Conservation (phyloP, 2,797 vertebrate species). For the Phataginus tetradactyla region DNA sequence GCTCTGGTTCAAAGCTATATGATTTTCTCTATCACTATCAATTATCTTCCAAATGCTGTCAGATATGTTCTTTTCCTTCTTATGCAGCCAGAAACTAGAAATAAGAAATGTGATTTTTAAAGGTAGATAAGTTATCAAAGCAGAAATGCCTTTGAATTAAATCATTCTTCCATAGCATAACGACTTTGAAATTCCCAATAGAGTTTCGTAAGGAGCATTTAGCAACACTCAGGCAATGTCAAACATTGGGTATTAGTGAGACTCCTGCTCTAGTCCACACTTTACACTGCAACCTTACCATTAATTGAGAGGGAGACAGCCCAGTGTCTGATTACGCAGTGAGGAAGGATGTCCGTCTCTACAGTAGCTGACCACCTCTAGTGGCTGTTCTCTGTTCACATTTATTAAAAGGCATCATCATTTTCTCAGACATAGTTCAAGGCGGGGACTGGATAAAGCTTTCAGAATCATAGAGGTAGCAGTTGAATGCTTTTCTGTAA, state of each 20-base stretch:
- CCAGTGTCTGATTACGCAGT: background rate
- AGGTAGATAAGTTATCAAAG: constrained; percentile 50
- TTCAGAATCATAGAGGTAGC: background rate
- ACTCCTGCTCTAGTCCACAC: background rate
- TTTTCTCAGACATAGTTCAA: background rate
- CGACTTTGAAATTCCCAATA: constrained; percentile 54
- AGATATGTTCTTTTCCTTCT: constrained; percentile 47
- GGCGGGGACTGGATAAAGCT: background rate
- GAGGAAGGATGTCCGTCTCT: background rate
- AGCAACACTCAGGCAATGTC: background rate
- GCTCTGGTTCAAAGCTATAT: constrained; percentile 59
- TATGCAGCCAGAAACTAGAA: constrained; percentile 57
- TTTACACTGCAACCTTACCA: background rate
- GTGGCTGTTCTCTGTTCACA: background rate
- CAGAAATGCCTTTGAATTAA: constrained; percentile 61
- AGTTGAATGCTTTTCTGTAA: background rate
- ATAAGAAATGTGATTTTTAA: constrained; percentile 55
- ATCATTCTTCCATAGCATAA: constrained; percentile 52
- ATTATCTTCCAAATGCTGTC: constrained; percentile 70
- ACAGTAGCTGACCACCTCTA: background rate
- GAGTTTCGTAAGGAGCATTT: background rate
- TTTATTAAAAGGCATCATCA: background rate
- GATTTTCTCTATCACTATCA: constrained; percentile 60
- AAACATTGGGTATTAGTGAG: background rate
- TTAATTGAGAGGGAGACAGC: background rate